Base-by-base conservation (phyloP, 2,113 vertebrate genomes). In the Pimephales promelas region DNA sequence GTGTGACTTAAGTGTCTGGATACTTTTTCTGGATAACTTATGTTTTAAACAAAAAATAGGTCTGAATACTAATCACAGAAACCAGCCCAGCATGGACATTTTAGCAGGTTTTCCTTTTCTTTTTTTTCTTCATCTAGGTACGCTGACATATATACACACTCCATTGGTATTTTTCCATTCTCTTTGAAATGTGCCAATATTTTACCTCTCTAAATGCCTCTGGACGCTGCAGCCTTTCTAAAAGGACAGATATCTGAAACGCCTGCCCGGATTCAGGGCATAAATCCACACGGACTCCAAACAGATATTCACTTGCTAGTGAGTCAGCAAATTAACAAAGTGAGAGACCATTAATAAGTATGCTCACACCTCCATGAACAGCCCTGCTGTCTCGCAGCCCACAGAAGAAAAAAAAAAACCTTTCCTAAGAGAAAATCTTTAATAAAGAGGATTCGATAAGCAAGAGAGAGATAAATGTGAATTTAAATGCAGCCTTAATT, bases 261-360 rank as follows among this genome's bases (percentile, higher is more conserved):
- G 11, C 31, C 36, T 24, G 22, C 22, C 14, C 2, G 3, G 10
- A 79, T 79, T 75, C n/a, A 45, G n/a, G 22, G n/a, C 77, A 47
- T 43, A 64, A 64, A 79, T 79, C 56, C 40, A 62, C 40, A 79
- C 24, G 3, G 36, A 43, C 40, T 28, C 14, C 76, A 62, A 79
- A 61, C 57, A 20, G 34, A 76, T 36, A 75, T 40, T 72, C 45
- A 13, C 57, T 26, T 20, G 8, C 72, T 26, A 52, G 45, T 52
- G 26, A 83, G 45, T 64, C 61, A 77, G 73, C 59, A 76, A 76
- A 83, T 76, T 11, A 76, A 75, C 59, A 31, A 62, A 64, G 26
- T 13, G 59, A 40, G 57, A 83, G 59, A 52, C 31, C 43, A n/a
- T 47, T 83, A 56, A 83, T 68, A 77, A 66, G 20, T 64, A 14